Evolutionary conservation across 2,888 invertebrate species (phyloP), one percentile per base, ranked within the genome.

Genomic region (Luffia ferchaultella): DNA sequence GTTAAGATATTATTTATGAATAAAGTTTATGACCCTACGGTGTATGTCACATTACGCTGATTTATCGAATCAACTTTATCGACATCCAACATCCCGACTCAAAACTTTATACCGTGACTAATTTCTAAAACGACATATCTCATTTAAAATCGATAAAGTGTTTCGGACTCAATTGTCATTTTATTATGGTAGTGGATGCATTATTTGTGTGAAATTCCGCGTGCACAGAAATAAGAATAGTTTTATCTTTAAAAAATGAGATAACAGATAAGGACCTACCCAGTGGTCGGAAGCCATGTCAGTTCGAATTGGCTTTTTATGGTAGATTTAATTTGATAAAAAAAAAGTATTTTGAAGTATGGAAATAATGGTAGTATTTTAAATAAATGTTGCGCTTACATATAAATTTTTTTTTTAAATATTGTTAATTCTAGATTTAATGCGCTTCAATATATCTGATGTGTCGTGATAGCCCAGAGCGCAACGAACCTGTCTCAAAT

Each of bases 21-120:
- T 58, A 62, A 64, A 64, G 62, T 65, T 64, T n/a, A 7, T 16
- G 16, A 56, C 57, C 61, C 62, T 59, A 62, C 67, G 61, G 65
- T 67, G 62, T 53, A 57, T 62, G 2, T 55, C 59, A 59, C 62
- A 64, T 67, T 65, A 64, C 64, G 59, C 66, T 73, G 72, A 76
- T 77, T 77, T 78, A 78, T 76, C 63, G 70, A 67, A 76, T 73
- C 73, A 67, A 60, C 64, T 67, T 62, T 68, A 76, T 76, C 75
- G 74, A 75, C 69, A 67, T 60, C 59, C 60, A 60, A 66, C 63
- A 61, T 53, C 53, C 30, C 30, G 12, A 7, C 30, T 30, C 30
- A 30, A 30, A 30, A 30, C 30, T 30, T 30, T 7, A 3, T 12
- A 30, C 30, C 12, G 30, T 7, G 5, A 30, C 12, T 30, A 30